Base-by-base conservation (phyloP, 2,797 vertebrate genomes). In the Tokudaia tokunoshimensis region DNA sequence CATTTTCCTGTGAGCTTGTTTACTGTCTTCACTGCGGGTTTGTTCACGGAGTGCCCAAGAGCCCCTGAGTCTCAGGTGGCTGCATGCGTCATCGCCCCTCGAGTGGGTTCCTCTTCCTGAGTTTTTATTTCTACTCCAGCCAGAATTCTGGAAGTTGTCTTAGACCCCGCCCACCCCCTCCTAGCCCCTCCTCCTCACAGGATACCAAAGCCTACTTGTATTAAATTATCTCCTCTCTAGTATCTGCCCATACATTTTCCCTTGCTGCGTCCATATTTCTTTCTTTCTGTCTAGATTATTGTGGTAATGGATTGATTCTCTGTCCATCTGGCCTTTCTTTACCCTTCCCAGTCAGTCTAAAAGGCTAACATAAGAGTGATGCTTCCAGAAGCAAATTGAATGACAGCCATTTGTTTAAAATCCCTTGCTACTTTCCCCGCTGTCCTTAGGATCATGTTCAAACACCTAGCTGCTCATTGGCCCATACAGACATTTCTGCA, bases 81-180 rank as follows among this genome's bases (percentile, higher is more conserved):
- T n/a, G 41, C 37, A 15, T 26, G 47, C 52, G 29, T 86, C 75
- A 37, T 79, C 76, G 57, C 79, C 79, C 70, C 83, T 86, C 89
- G 76, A 1, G 41, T 13, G n/a, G 90, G 59, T 81, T 93, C 70
- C 47, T 88, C 95, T 78, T 65, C 72, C 76, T 90, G 57, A 75
- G 63, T 92, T 95, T 59, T 82, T 75, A 59, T 89, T 96, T 92
- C 81, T 91, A 63, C 79, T 52, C 78, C 37, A 44, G 92, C 26
- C 86, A 59, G 95, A 82, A 86, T 94, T 88, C 91, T 63, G 37
- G 85, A 80, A 85, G 52, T 89, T n/a, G 74, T 74, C 74, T 55
- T 26, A 72, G 81, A 70, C 55, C 22, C 59, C 15, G 57, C 50
- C 81, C 67, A 11, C 65, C 70, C 55, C 65, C 20, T 17, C 41